Percentiles rank a stretch among this genome's conserved stretches.
phyloP scores from a whole-genome alignment of 2,797 vertebrate species.

The Tapera naevia region DNA sequence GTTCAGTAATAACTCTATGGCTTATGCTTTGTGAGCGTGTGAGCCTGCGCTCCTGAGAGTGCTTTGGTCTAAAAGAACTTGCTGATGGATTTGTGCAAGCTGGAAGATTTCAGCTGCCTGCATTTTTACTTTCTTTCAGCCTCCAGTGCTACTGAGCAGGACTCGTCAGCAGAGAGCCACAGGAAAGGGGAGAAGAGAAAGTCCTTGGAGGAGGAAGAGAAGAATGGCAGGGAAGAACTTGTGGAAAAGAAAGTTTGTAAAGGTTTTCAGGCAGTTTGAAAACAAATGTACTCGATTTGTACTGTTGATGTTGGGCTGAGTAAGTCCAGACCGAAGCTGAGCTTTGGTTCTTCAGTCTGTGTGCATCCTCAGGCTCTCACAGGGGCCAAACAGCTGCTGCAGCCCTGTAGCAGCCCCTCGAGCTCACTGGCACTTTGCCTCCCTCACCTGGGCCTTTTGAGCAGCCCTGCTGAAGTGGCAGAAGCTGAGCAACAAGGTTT shows the following conservation, averaged over 20 bases:
- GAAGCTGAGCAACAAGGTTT: background rate
- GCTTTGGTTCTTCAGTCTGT: background rate
- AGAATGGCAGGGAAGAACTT: constrained; percentile 79
- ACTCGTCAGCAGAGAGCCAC: constrained; percentile 60
- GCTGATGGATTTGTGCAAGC: background rate
- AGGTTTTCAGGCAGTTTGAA: constrained; percentile 95
- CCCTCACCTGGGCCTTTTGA: background rate
- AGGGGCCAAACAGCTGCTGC: background rate
- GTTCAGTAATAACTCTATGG: background rate
- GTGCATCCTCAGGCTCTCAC: background rate
- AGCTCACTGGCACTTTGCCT: background rate
- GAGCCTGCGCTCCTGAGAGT: background rate
- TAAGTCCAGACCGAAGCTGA: constrained; percentile 49
- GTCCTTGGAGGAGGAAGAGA: constrained; percentile 69
- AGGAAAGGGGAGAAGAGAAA: constrained; percentile 83
- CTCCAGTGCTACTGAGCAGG: constrained; percentile 38
- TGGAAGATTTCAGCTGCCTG: background rate
- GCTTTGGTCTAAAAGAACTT: background rate
- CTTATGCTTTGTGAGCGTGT: background rate
- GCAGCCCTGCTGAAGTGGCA: background rate
- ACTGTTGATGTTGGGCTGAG: constrained; percentile 46
- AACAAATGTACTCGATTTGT: constrained; percentile 75
- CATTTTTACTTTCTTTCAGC: constrained; percentile 53
- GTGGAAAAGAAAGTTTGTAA: constrained; percentile 98
- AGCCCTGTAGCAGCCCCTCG: background rate